These are phyloP conservation scores for Eurytoma adleriae DNA, from an alignment of 2,888 invertebrate genomes.

Conservation along the genomic window DNA sequence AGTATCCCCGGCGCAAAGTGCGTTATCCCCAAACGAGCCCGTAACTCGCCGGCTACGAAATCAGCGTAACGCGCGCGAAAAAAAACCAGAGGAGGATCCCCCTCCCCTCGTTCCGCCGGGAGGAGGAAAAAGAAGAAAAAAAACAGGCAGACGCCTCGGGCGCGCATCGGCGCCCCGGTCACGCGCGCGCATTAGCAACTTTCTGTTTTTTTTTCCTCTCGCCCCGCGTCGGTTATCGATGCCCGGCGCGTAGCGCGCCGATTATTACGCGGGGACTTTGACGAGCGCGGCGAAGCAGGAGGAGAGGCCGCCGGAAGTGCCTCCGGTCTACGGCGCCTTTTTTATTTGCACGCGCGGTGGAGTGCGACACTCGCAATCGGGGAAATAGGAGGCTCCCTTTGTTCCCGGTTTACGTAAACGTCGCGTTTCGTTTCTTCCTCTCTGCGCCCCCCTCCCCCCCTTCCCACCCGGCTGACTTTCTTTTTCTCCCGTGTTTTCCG, in stretches of 20 bases:
- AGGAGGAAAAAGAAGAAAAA: background rate
- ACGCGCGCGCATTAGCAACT: slow-evolving; percentile 40
- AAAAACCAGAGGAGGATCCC: background rate
- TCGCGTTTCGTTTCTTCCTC: background rate
- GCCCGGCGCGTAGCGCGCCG: slow-evolving; percentile 7
- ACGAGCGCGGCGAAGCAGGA: background rate
- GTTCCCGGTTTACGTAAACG: slow-evolving; percentile 30
- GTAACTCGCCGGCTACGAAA: background rate
- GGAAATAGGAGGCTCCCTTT: slow-evolving; percentile 28
- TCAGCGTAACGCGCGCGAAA: background rate
- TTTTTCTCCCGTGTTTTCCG: background rate
- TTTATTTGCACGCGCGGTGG: background rate
- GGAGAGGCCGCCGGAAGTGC: background rate
- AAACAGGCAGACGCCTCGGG: background rate
- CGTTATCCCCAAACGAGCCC: slow-evolving; percentile 4
- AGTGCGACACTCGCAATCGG: slow-evolving; percentile 32
- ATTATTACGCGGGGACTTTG: background rate
- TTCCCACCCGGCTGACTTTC: background rate
- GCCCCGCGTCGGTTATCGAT: slow-evolving; percentile 28
- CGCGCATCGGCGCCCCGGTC: slow-evolving; percentile 21
- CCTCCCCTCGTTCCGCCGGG: background rate
- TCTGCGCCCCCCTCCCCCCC: background rate
- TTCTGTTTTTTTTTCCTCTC: background rate
- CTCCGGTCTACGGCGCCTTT: background rate
- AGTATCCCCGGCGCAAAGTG: slow-evolving; percentile 1